phyloP scores from a whole-genome alignment of 2,797 vertebrate genomes.

The Benthosema pterotum region DNA sequence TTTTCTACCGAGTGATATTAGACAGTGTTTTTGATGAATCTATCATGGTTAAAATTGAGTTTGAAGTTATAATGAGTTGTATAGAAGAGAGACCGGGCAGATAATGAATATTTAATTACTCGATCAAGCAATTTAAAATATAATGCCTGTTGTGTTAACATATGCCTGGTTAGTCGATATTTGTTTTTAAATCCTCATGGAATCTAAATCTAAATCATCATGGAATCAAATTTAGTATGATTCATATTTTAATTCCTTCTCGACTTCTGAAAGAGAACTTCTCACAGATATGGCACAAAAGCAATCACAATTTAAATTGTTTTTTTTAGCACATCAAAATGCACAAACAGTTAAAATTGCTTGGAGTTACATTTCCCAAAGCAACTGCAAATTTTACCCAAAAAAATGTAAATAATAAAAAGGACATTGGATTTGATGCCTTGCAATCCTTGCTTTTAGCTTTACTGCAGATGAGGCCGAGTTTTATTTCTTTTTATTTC shows the following conservation, averaged over 20 bases:
- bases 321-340: conserved; percentile 8
- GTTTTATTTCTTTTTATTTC: not conserved
- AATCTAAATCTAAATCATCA: too few relatives aligned
- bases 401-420: not conserved
- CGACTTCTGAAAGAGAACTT: conserved; percentile 10
- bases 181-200: too few relatives aligned
- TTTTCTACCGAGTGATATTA: too few relatives aligned
- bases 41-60: too few relatives aligned
- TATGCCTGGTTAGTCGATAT: too few relatives aligned
- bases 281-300: conserved; percentile 8
- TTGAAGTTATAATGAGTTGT: too few relatives aligned
- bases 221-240: too few relatives aligned
- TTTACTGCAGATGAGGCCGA: not conserved
- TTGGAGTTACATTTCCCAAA: conserved; percentile 15
- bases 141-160: too few relatives aligned
- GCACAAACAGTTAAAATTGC: not conserved
- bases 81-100: too few relatives aligned
- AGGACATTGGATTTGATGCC: conserved; percentile 6
- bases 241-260: not conserved
- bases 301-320: not conserved
- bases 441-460: conserved; percentile 6
- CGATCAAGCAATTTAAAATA: too few relatives aligned
- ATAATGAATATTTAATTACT: too few relatives aligned
- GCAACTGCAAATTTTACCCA: conserved; percentile 13
- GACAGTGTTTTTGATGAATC: too few relatives aligned